These are phyloP conservation scores for Dendrocopos noguchii DNA, from an alignment of 2,113 vertebrate species.

Conservation along the genomic window DNA sequence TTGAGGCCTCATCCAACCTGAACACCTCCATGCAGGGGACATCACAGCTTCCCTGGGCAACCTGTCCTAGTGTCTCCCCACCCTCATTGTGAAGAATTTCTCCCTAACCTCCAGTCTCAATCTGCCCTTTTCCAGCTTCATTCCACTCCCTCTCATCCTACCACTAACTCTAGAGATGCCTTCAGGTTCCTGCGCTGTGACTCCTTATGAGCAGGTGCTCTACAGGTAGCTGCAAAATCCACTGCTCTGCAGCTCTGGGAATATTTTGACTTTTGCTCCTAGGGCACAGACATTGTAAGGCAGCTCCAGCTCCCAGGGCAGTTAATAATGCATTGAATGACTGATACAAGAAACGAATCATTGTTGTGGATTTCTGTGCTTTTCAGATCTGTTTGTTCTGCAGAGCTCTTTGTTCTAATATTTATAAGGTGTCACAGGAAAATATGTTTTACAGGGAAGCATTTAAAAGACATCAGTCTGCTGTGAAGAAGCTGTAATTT, in stretches of 20 bases:
- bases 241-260: background rate
- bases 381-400: conserved; percentile 48
- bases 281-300: background rate
- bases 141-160: too few species aligned
- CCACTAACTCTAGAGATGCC: background rate
- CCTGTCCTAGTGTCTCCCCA: too few species aligned
- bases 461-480: background rate
- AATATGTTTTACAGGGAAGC: conserved; percentile 12
- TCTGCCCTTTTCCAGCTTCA: too few species aligned
- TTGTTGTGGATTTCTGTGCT: conserved; percentile 20
- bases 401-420: conserved; percentile 50
- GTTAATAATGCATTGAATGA: conserved; percentile 37
- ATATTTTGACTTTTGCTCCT: conserved; percentile 18
- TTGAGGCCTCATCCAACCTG: too few species aligned
- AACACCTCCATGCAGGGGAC: too few species aligned
- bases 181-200: background rate
- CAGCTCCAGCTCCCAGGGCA: background rate
- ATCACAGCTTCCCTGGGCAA: too few species aligned
- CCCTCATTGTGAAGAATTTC: too few species aligned
- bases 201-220: background rate
- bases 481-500: background rate
- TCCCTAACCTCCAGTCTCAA: too few species aligned
- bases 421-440: conserved; percentile 39
- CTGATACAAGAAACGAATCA: background rate
- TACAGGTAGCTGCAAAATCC: background rate